Conservation (phyloP, 2,113 vertebrate genomes). For the Chunga burmeisteri region DNA sequence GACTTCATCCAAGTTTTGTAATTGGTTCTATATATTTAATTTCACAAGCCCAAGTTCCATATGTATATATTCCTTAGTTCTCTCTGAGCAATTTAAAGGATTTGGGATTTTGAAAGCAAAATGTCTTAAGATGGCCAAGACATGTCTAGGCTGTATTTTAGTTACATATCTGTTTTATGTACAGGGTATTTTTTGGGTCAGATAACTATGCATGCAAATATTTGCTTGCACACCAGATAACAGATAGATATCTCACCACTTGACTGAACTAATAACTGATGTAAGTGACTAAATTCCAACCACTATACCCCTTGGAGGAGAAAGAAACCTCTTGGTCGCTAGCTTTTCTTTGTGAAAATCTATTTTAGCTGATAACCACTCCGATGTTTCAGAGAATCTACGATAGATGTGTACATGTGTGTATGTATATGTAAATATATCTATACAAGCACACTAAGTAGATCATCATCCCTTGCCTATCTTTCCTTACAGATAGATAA, state of each 20-base stretch:
- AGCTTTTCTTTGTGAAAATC: background rate
- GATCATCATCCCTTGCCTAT: background rate
- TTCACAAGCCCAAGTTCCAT: background rate
- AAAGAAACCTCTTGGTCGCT: background rate
- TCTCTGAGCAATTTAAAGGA: background rate
- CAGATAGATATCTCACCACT: background rate
- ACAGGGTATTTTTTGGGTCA: background rate
- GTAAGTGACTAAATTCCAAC: background rate
- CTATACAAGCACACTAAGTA: background rate
- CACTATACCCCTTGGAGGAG: background rate
- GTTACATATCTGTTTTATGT: background rate
- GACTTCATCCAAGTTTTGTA: background rate
- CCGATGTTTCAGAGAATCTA: background rate
- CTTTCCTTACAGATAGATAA: background rate
- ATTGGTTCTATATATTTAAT: constrained; percentile 24
- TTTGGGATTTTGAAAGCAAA: constrained; percentile 16
- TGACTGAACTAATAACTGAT: background rate
- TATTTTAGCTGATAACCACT: background rate
- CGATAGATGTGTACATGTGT: background rate
- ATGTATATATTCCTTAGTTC: background rate
- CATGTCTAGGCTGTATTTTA: background rate
- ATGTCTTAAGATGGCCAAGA: background rate
- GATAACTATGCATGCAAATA: background rate
- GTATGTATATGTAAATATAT: background rate
- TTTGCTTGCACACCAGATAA: background rate